phyloP scores from a whole-genome alignment of 2,888 invertebrate genomes.

The Eledona agricola region DNA sequence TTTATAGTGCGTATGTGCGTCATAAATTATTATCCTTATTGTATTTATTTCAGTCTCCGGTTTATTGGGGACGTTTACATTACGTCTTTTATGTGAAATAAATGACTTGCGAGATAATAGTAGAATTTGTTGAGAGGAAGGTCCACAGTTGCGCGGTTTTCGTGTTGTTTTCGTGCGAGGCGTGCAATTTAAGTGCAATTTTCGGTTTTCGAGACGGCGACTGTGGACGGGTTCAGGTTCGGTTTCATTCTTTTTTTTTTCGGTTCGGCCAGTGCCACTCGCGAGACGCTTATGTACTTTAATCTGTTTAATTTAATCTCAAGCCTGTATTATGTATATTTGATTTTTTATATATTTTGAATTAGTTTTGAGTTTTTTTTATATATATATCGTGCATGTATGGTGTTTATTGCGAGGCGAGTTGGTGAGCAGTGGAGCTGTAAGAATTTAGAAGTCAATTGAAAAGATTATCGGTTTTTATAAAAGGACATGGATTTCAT shows the following conservation, averaged over 20 bases:
- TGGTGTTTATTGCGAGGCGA: constrained; percentile 43
- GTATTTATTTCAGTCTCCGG: constrained; percentile 46
- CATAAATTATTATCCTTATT: constrained; percentile 50
- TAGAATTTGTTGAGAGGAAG: constrained; percentile 39
- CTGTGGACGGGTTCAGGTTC: constrained; percentile 27
- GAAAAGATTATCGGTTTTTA: constrained; percentile 33
- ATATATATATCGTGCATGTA: constrained; percentile 32
- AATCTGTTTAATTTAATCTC: constrained; percentile 29
- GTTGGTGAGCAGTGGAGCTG: constrained; percentile 47
- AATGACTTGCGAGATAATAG: constrained; percentile 47
- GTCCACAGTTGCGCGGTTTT: constrained; percentile 37
- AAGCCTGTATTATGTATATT: constrained; percentile 34
- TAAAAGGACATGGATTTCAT: constrained; percentile 30
- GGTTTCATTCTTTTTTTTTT: too few species aligned
- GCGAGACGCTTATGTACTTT: constrained; percentile 41
- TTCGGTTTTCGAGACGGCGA: constrained; percentile 20
- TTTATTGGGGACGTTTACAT: constrained; percentile 40
- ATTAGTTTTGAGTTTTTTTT: constrained; percentile 33
- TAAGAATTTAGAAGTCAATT: constrained; percentile 53
- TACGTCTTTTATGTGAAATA: constrained; percentile 48
- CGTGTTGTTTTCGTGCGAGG: constrained; percentile 34
- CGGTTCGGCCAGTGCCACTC: constrained; percentile 42
- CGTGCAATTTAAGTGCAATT: constrained; percentile 41
- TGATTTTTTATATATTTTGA: constrained; percentile 30
- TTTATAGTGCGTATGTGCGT: constrained; percentile 44